These are phyloP conservation scores for Paguma larvata DNA, from an alignment of 2,797 vertebrate species.

Conservation along the genomic window DNA sequence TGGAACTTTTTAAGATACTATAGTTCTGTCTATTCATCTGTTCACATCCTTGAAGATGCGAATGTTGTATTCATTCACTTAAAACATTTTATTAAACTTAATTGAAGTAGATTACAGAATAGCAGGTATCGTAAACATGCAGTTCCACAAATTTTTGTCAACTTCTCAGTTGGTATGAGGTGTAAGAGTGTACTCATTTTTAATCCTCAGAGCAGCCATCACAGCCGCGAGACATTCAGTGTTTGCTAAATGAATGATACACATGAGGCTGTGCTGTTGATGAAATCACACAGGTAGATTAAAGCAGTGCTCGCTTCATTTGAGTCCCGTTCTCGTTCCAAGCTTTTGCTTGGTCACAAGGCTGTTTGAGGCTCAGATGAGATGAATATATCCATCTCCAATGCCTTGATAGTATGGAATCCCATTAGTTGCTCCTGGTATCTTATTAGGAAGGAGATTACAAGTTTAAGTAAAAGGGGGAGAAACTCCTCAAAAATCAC, in stretches of 20 bases:
- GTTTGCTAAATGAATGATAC: background rate
- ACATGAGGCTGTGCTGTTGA: background rate
- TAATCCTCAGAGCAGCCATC: background rate
- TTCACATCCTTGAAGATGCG: background rate
- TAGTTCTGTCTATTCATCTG: background rate
- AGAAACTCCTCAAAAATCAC: background rate
- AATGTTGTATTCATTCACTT: background rate
- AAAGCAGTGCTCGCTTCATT: background rate
- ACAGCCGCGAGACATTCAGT: background rate
- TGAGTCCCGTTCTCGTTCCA: background rate
- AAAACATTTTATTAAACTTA: background rate
- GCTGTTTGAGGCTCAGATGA: background rate
- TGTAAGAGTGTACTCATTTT: background rate
- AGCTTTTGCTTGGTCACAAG: background rate
- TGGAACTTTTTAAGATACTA: background rate
- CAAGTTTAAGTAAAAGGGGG: background rate
- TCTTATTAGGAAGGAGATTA: background rate
- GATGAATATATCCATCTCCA: background rate
- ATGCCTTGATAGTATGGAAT: background rate
- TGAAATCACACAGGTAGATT: background rate
- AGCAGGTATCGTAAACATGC: background rate
- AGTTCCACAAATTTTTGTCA: conserved; percentile 21
- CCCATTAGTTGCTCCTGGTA: background rate
- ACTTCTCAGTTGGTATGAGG: background rate
- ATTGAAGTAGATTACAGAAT: background rate